phyloP scores from a whole-genome alignment of 1,140 invertebrate genomes.

The Eurosta solidaginis region DNA sequence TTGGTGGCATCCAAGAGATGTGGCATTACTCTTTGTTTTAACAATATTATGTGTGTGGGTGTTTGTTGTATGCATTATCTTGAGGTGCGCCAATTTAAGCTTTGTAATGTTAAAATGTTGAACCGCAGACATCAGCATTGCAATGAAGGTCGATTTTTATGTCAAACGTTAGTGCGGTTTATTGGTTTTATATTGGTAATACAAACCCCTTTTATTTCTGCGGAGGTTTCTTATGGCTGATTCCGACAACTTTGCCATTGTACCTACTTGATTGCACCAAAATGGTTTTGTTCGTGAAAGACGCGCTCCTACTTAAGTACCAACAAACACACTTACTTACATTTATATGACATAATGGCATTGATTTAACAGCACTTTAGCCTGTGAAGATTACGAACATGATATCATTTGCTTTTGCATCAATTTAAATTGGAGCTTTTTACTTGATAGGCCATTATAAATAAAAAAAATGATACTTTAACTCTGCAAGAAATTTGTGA shows the following conservation, averaged over 20 bases:
- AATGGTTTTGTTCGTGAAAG: background rate
- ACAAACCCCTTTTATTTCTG: too few species aligned
- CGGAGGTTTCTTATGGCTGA: background rate
- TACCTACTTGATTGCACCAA: background rate
- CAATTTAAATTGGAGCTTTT: background rate
- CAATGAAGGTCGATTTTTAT: constrained; percentile 19
- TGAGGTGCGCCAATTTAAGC: background rate
- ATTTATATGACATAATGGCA: background rate
- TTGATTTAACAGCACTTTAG: background rate
- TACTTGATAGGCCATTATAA: background rate
- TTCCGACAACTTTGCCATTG: background rate
- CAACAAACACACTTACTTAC: background rate
- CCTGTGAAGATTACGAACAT: background rate
- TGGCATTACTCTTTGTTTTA: background rate
- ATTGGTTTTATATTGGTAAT: background rate
- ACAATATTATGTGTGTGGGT: too few species aligned
- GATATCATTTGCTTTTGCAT: background rate
- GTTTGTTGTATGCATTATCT: too few species aligned
- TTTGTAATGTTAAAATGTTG: background rate
- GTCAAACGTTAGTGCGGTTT: background rate
- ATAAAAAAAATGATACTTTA: too few species aligned
- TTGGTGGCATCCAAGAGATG: background rate
- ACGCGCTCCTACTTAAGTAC: too few species aligned
- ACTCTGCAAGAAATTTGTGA: too few species aligned
- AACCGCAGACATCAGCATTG: background rate